Evolutionary conservation across 2,797 vertebrate genomes (phyloP), one percentile per base, ranked within the genome.

Genomic region (Sebastes variabilis): DNA sequence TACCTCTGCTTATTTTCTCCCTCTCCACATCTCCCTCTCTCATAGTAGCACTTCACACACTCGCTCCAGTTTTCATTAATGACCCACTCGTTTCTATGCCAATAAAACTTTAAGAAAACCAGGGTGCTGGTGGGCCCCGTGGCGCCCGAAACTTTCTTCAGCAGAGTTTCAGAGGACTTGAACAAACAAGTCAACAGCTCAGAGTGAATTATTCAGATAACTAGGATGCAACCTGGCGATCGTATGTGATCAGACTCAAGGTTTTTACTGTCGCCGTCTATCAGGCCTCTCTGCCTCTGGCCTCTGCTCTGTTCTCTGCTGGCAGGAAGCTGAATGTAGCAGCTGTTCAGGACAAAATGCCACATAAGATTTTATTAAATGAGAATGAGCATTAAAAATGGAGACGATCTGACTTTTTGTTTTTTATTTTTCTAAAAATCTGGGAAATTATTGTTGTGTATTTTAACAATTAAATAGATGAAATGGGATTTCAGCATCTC

Each of bases 281-380:
- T 76, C 76, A 68, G 69, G 52, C 36, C 32, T 69, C 30, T 60
- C 67, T 65, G 79, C 73, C 64, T 71, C 67, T 25, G 58, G 62
- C 46, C 29, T 60, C 14, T 58, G 7, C 29, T 60, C 14, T 58
- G 7, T 61, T 56, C 66, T 80, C 59, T 70, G 10, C 69, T 75
- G 80, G 77, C 72, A 84, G 79, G 80, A 79, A 82, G 82, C 52
- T 73, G 80, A 84, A 75, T 49, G 75, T 18, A 75, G 75, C 82
- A 82, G 69, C 76, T 86, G 81, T 66, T 82, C 38, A 18, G 46
- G 68, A 82, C 78, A 83, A 82, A 77, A 83, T 52, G 59, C 27
- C 36, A 65, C 52, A 2, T 58, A 10, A 2, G 20, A 72, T 24
- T 12, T 38, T 5, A 70, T 16, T 1, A 20, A 11, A 55, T 32